phyloP scores from a whole-genome alignment of 2,888 invertebrate genomes.

The Aporophyla lueneburgensis region DNA sequence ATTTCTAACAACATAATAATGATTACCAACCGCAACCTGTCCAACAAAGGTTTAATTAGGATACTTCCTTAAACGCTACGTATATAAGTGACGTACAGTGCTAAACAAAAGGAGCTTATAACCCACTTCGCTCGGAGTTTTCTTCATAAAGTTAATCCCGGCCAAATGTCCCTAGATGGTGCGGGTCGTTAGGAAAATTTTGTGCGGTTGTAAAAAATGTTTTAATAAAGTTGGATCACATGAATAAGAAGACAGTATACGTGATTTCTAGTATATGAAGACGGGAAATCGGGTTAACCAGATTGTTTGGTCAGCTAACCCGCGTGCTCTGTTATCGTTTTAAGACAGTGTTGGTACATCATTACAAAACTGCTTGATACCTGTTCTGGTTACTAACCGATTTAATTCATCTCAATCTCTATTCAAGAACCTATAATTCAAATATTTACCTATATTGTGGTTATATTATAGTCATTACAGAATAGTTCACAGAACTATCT shows the following conservation, averaged over 20 bases:
- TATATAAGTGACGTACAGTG: slow-evolving; percentile 66
- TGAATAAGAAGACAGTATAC: slow-evolving; percentile 20
- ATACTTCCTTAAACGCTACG: slow-evolving; percentile 62
- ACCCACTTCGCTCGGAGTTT: slow-evolving; percentile 66
- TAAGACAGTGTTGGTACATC: neutral
- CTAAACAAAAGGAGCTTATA: slow-evolving; percentile 72
- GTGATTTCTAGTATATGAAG: slow-evolving; percentile 5
- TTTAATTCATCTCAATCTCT: neutral
- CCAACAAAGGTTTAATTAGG: slow-evolving; percentile 67
- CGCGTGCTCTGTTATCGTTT: neutral
- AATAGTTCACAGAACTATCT: no score
- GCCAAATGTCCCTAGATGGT: slow-evolving; percentile 52
- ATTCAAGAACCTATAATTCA: no score
- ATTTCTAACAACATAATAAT: slow-evolving; percentile 21
- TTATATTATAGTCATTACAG: neutral
- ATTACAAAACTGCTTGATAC: neutral
- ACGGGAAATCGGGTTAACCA: neutral
- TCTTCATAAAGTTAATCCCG: slow-evolving; percentile 68
- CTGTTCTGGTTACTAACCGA: neutral
- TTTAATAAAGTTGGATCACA: slow-evolving; percentile 53
- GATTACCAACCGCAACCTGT: slow-evolving; percentile 52
- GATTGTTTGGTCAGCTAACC: neutral
- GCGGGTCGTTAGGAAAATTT: slow-evolving; percentile 54
- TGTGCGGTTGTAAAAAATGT: slow-evolving; percentile 51
- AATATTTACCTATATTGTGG: neutral